These are phyloP conservation scores for Leptobrachium ailaonicum DNA, from an alignment of 2,113 vertebrate species.

Conservation along the genomic window DNA sequence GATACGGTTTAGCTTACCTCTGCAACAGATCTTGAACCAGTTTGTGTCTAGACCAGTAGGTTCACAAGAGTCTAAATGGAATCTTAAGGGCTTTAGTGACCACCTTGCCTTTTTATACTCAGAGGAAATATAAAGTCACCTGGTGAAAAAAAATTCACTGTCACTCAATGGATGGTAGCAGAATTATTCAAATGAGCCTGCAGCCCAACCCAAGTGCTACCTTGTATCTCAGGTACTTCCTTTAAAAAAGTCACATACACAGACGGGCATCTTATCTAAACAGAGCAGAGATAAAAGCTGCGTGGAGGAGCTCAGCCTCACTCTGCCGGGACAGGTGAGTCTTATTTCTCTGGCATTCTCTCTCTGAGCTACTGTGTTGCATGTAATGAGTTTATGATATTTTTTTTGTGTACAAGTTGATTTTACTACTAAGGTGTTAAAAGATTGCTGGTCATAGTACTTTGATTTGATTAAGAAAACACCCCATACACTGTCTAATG, in stretches of 20 bases:
- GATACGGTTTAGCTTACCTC: neutral
- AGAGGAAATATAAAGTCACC: neutral
- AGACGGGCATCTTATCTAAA: neutral
- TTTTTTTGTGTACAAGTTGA: no score
- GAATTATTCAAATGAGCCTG: constrained; percentile 25
- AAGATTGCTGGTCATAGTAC: no score
- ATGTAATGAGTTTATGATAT: no score
- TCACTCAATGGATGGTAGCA: neutral
- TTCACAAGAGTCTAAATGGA: constrained; percentile 13
- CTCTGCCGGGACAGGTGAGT: neutral
- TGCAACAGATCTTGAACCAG: neutral
- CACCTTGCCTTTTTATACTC: constrained; percentile 4
- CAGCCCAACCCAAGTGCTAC: constrained; percentile 28
- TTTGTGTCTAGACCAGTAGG: constrained; percentile 8
- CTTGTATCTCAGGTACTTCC: constrained; percentile 22
- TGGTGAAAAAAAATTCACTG: neutral
- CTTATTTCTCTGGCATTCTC: neutral
- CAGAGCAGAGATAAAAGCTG: neutral
- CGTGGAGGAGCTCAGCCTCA: neutral
- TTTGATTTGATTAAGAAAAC: no score
- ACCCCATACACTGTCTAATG: no score
- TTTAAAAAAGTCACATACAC: constrained; percentile 30
- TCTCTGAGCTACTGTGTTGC: no score
- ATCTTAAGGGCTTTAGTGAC: neutral
- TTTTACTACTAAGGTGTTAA: no score